Percentiles rank a stretch among this genome's conserved stretches.
Conservation (phyloP, 2,797 vertebrate species). For the Chaetophractus vellerosus region DNA sequence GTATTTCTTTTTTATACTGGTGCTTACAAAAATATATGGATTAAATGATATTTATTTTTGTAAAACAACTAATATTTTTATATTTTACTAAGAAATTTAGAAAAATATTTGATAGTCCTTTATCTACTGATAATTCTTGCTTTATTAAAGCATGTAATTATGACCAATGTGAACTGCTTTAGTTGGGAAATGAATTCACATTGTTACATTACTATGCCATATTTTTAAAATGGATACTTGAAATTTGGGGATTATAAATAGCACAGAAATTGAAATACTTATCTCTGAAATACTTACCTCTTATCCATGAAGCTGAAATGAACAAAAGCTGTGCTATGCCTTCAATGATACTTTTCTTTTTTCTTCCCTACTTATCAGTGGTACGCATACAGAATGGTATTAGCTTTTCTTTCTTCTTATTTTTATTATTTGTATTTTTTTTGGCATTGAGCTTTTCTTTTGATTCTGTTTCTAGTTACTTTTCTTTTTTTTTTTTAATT, state of each 20-base stretch:
- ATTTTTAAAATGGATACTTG: background rate
- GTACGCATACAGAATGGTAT: background rate
- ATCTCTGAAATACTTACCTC: background rate
- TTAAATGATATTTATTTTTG: background rate
- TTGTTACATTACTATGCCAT: slow-evolving; percentile 49
- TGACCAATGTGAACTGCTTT: slow-evolving; percentile 77
- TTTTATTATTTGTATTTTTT: background rate
- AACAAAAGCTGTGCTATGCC: background rate
- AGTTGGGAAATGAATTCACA: slow-evolving; percentile 74
- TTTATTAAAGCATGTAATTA: slow-evolving; percentile 69
- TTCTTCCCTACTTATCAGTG: background rate
- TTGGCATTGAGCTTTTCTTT: background rate
- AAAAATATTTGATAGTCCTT: slow-evolving; percentile 8
- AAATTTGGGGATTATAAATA: slow-evolving; percentile 59
- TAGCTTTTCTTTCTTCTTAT: background rate
- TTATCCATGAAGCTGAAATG: slow-evolving; percentile 58
- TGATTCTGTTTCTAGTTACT: background rate
- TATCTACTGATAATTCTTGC: slow-evolving; percentile 18
- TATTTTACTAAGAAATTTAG: background rate
- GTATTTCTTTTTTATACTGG: background rate
- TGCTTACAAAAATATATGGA: background rate
- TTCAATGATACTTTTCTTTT: background rate
- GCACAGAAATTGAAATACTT: slow-evolving; percentile 55
- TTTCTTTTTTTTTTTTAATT: background rate
- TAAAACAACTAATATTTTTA: background rate